These are phyloP conservation scores for Naja naja DNA, from an alignment of 2,113 vertebrate species.

Conservation along the genomic window DNA sequence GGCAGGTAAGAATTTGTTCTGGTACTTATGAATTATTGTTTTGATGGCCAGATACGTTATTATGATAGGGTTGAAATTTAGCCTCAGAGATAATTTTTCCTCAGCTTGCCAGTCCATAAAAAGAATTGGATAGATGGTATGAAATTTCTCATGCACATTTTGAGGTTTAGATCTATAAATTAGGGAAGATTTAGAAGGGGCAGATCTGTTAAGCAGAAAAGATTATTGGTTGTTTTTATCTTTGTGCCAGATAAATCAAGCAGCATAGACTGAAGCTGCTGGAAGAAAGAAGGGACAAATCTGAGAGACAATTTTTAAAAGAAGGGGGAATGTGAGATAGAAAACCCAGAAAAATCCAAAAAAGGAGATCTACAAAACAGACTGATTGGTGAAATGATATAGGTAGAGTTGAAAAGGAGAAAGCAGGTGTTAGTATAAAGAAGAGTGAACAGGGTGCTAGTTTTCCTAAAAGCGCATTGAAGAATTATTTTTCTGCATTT, in stretches of 20 bases:
- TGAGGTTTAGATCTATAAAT: neutral
- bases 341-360: neutral
- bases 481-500: neutral
- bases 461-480: neutral
- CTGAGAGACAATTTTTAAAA: neutral
- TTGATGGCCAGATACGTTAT: neutral
- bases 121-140: neutral
- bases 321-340: neutral
- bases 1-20: slow-evolving; percentile 61
- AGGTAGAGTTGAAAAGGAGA: neutral
- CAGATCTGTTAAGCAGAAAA: neutral
- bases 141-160: neutral
- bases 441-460: neutral
- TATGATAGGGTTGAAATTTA: neutral
- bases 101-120: neutral
- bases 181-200: neutral
- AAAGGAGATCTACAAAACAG: neutral
- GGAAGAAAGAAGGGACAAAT: neutral
- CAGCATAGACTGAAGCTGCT: neutral
- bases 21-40: neutral
- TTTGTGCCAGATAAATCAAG: neutral
- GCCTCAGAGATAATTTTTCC: neutral
- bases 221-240: neutral
- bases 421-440: neutral
- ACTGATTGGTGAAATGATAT: neutral